Evolutionary conservation across 2,888 invertebrate genomes (phyloP).

Genomic region (Eueremaeus valkanovi): DNA sequence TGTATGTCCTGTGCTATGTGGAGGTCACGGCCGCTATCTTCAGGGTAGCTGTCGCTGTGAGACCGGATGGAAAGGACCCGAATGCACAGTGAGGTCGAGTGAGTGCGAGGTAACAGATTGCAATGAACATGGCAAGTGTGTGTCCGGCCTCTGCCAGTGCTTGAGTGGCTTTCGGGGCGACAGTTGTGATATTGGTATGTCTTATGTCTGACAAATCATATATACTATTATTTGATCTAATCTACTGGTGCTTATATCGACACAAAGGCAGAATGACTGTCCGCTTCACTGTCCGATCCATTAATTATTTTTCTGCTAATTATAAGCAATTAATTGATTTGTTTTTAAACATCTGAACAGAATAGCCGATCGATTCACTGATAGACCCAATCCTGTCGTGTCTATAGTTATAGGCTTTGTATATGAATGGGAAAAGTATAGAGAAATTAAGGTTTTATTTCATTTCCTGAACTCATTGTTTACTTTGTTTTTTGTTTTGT

Average conservation of each 20-base stretch:
- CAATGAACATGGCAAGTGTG: conserved; percentile 92
- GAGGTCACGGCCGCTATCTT: conserved; percentile 92
- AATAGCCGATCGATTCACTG: too few species aligned
- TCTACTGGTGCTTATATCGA: too few species aligned
- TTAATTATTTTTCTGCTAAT: background rate
- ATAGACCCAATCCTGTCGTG: too few species aligned
- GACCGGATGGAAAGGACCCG: conserved; percentile 96
- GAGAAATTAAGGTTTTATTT: background rate
- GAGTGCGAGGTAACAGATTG: conserved; percentile 94
- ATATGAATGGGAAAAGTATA: background rate
- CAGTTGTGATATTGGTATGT: conserved; percentile 67
- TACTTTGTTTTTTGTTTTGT: background rate
- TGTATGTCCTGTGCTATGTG: conserved; percentile 94
- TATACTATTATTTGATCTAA: too few species aligned
- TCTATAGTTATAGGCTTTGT: background rate
- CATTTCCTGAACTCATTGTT: background rate
- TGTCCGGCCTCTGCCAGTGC: conserved; percentile 91
- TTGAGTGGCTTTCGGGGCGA: conserved; percentile 90
- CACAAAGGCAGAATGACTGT: too few species aligned
- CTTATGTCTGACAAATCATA: background rate
- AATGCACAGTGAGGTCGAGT: conserved; percentile 88
- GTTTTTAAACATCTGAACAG: too few species aligned
- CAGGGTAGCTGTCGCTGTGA: conserved; percentile 96
- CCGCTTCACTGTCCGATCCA: background rate
- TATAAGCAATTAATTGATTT: background rate